Evolutionary conservation across 2,113 vertebrate genomes (phyloP).

Genomic region (Laticauda colubrina): DNA sequence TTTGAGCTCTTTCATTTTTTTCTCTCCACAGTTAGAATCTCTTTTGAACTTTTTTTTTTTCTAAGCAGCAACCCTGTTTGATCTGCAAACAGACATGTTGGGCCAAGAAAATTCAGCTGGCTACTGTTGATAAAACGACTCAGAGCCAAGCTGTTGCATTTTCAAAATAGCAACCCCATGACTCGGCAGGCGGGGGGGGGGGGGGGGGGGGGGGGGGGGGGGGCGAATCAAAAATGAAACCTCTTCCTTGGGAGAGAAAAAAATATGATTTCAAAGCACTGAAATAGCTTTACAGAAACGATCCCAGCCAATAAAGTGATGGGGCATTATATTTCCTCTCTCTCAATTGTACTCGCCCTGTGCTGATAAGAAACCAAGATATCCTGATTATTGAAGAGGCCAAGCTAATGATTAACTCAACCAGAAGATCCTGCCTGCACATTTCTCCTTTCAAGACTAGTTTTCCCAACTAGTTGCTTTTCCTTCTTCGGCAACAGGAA

Average conservation of each 20-base stretch:
- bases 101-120: background rate
- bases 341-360: too few species aligned
- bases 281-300: background rate
- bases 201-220: too few species aligned
- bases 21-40: background rate
- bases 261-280: background rate
- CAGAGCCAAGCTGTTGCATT: background rate
- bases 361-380: background rate
- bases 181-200: background rate
- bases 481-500: background rate
- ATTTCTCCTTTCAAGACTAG: background rate
- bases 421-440: background rate
- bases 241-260: background rate
- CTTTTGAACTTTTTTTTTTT: background rate
- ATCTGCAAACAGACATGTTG: background rate
- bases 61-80: background rate
- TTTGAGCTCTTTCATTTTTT: background rate
- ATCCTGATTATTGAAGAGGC: background rate
- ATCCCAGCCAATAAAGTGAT: background rate
- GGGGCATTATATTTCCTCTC: background rate
- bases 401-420: constrained; percentile 21
- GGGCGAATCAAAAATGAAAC: background rate
- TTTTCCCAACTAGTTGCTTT: background rate
- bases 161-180: background rate
- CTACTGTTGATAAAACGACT: background rate